Base-by-base conservation (phyloP, 2,797 vertebrate genomes). In the Etheostoma perlongum region DNA sequence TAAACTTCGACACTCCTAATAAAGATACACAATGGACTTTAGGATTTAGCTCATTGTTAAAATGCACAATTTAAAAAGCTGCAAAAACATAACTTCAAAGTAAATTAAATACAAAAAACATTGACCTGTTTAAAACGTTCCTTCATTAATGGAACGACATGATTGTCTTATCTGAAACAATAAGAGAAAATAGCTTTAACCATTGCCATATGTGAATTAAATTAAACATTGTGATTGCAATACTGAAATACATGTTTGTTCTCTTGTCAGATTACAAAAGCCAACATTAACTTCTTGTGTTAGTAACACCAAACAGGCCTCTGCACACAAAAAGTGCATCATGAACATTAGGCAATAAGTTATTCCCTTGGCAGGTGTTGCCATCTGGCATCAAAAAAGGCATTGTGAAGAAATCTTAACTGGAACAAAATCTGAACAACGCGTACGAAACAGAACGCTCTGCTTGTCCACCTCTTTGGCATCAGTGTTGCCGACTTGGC, bases 391-490 rank as follows among this genome's bases (percentile, higher is more conserved):
- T 74, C 13, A 66, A n/a, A 61, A 80, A 76, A 71, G 60, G 66
- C 59, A 68, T 30, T 27, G 4, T 27, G 16, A 48, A 65, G 11
- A 60, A 68, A 36, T 72, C 3, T 36, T 9, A 52, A 36, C 15
- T 33, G 2, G 51, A 19, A 52, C 23, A 11, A 21, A 63, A 72
- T 25, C 16, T 18, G 6, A 6, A 30, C 44, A 48, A 63, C 3
- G n/a, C 47, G 9, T 5, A 30, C 58, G 30, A 57, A 70, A 66
- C 15, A 77, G 47, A n/a, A 76, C 66, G 19, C 15, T 77, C 42
- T 82, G 27, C 46, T 51, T n/a, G 16, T 61, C 23, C 51, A 67
- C 14, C 10, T 75, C 66, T 90, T 85, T 84, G 84, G 84, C 77
- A 33, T 69, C 15, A 53, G 48, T 19, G 9, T 30, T 18, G 36